phyloP scores from a whole-genome alignment of 2,797 vertebrate genomes.

The Podarcis siculus region DNA sequence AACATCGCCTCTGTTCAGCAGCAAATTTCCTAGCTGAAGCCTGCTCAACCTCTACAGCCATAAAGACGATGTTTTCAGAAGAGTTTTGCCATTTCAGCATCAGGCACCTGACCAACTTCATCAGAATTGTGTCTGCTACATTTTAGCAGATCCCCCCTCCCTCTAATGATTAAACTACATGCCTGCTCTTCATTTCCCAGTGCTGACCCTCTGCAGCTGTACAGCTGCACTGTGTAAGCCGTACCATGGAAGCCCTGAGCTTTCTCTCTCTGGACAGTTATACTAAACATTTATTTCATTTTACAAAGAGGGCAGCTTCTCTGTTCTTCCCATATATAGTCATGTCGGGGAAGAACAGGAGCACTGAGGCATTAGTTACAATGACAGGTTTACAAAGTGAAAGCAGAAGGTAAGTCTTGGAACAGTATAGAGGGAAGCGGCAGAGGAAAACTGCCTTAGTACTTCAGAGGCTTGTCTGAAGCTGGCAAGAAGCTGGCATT shows the following conservation, averaged over 20 bases:
- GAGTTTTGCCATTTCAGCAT: constrained; percentile 27
- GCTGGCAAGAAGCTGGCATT: not conserved
- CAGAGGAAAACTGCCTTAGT: constrained; percentile 4
- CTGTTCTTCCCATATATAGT: constrained; percentile 76
- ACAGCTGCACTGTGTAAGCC: not conserved
- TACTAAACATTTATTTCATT: constrained; percentile 63
- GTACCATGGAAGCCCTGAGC: not conserved
- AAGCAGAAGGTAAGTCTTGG: constrained; percentile 57
- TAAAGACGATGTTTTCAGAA: constrained; percentile 4
- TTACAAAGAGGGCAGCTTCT: constrained; percentile 30
- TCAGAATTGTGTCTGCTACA: constrained; percentile 4
- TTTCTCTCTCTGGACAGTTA: constrained; percentile 27
- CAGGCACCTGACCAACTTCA: constrained; percentile 27
- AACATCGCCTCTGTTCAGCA: not conserved
- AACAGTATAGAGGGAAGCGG: constrained; percentile 24
- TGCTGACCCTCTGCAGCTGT: constrained; percentile 2
- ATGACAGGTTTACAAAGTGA: constrained; percentile 71
- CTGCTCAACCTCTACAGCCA: not conserved
- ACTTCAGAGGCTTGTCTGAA: constrained; percentile 13
- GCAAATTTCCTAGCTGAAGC: accelerated
- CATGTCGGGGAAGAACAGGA: constrained; percentile 63
- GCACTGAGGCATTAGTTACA: constrained; percentile 67
- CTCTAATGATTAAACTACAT: not conserved
- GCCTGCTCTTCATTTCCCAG: constrained; percentile 31
- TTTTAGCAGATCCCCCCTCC: constrained; percentile 17